Conservation (phyloP, 2,113 vertebrate genomes). For the Dasyprocta punctata region DNA sequence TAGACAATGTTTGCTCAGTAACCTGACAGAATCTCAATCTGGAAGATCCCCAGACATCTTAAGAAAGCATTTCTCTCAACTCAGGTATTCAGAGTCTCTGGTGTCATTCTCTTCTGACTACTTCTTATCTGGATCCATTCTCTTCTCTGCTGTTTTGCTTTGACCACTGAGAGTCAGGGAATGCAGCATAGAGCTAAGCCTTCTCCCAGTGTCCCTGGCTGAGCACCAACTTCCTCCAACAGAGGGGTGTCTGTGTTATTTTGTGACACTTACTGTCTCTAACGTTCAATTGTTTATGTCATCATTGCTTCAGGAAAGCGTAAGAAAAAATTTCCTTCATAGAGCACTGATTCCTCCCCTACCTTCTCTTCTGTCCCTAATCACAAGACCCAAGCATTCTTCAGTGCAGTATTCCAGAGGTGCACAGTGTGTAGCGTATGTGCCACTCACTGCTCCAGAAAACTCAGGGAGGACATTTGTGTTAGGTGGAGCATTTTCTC, state of each 20-base stretch:
- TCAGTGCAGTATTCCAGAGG: not conserved
- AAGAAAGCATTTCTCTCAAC: not conserved
- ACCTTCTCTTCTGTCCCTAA: not conserved
- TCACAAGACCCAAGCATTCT: not conserved
- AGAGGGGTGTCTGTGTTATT: not conserved
- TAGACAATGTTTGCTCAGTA: not conserved
- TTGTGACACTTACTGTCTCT: not conserved
- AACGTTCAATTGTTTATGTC: no score
- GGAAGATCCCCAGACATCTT: no score
- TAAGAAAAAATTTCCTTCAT: not conserved
- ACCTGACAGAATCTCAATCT: not conserved
- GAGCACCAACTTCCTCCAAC: not conserved
- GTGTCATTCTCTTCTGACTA: not conserved
- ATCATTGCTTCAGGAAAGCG: not conserved
- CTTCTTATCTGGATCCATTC: not conserved
- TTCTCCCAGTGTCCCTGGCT: not conserved
- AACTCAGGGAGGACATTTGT: no score
- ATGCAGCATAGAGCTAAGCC: not conserved
- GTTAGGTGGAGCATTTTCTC: not conserved
- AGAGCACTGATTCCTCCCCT: not conserved
- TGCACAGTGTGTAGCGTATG: no score
- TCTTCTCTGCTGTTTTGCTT: not conserved
- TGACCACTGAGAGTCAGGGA: not conserved
- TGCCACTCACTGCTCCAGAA: no score
- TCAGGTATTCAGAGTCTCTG: not conserved